Evolutionary conservation across 2,797 vertebrate genomes (phyloP).

Genomic region (Clarias pachynema): DNA sequence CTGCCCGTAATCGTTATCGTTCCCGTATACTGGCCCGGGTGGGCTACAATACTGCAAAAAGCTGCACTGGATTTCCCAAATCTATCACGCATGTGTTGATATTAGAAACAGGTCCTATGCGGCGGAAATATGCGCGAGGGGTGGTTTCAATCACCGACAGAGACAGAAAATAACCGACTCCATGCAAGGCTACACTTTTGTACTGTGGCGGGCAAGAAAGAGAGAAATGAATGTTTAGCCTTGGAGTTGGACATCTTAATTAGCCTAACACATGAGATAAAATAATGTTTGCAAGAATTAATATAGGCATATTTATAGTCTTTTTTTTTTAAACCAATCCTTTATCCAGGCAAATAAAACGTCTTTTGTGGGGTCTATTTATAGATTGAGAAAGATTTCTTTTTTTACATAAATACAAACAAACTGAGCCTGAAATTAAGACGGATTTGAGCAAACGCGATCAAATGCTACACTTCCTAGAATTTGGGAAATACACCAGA

Average conservation of each 20-base stretch:
- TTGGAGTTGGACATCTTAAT: slow-evolving; percentile 1
- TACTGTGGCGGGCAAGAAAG: slow-evolving; percentile 27
- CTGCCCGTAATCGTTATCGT: slow-evolving; percentile 75
- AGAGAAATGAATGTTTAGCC: slow-evolving; percentile 14
- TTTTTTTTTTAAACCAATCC: no score
- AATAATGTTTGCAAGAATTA: slow-evolving; percentile 3
- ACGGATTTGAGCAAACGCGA: background rate
- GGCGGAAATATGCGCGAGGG: slow-evolving; percentile 57
- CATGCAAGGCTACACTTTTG: slow-evolving; percentile 37
- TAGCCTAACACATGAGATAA: background rate
- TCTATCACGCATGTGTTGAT: slow-evolving; percentile 76
- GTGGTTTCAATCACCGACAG: slow-evolving; percentile 67
- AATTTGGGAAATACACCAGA: background rate
- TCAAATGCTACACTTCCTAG: background rate
- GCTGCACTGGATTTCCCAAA: slow-evolving; percentile 78
- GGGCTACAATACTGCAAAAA: slow-evolving; percentile 70
- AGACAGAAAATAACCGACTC: slow-evolving; percentile 49
- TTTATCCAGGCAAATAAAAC: no score
- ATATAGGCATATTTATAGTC: background rate
- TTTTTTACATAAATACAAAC: background rate
- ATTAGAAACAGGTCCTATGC: slow-evolving; percentile 75
- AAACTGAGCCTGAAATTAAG: background rate
- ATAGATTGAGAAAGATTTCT: no score
- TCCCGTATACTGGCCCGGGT: slow-evolving; percentile 73
- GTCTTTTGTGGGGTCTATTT: no score